Percentiles rank a stretch among this genome's conserved stretches.
phyloP scores from a whole-genome alignment of 2,113 vertebrate genomes.

The Trichomycterus rosablanca region DNA sequence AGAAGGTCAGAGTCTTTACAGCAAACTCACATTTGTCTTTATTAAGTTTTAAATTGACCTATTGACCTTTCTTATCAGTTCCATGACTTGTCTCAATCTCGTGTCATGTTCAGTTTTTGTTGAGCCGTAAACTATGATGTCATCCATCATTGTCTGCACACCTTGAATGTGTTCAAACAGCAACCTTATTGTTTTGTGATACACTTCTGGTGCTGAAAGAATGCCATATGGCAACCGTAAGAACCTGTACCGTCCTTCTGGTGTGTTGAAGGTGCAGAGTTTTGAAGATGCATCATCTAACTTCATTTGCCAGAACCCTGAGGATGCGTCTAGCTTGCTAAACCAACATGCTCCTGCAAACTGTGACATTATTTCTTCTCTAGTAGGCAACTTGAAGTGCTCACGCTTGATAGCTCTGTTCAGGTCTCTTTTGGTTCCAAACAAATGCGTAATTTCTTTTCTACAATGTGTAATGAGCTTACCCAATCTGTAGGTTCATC shows the following conservation, averaged over 20 bases:
- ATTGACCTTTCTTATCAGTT: conserved; percentile 15
- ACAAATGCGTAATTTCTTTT: not conserved
- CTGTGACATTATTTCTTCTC: conserved; percentile 37
- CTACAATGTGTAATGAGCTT: not conserved
- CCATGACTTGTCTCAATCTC: conserved; percentile 7
- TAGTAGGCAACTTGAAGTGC: conserved; percentile 36
- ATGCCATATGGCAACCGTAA: conserved; percentile 18
- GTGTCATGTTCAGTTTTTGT: conserved; percentile 11
- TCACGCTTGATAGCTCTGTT: conserved; percentile 36
- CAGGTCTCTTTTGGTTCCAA: not conserved
- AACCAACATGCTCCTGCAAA: conserved; percentile 40
- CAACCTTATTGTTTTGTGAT: conserved; percentile 38
- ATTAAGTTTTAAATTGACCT: too few relatives aligned
- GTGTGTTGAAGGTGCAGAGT: conserved; percentile 29
- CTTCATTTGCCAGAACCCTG: conserved; percentile 38
- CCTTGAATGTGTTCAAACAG: conserved; percentile 29
- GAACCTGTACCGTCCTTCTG: conserved; percentile 28
- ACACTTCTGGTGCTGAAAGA: conserved; percentile 27
- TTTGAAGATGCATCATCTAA: conserved; percentile 26
- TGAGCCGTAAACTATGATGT: conserved; percentile 27
- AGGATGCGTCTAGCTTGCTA: conserved; percentile 35
- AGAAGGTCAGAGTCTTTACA: too few relatives aligned
- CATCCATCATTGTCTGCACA: conserved; percentile 30
- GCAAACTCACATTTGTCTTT: too few relatives aligned
- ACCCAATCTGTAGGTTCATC: too few relatives aligned